Evolutionary conservation across 1,140 invertebrate species (phyloP).

Genomic region (Drosophila eugracilis): DNA sequence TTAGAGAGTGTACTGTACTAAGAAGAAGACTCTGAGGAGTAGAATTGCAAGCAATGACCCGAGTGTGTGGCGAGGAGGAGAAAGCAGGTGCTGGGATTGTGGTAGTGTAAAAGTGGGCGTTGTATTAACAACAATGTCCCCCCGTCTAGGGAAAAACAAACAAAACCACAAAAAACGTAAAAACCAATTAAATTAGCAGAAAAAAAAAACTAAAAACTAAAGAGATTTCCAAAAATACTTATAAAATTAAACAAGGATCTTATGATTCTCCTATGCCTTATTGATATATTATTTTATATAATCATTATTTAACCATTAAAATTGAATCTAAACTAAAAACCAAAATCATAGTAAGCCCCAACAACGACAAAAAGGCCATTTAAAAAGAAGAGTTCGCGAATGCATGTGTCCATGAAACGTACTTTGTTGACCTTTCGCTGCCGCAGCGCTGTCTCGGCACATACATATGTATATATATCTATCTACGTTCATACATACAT

Average conservation of each 20-base stretch:
- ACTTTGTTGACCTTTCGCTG: constrained; percentile 73
- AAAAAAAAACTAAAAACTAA: background rate
- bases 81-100: constrained; percentile 27
- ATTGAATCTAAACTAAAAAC: too few relatives aligned
- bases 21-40: background rate
- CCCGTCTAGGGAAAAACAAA: constrained; percentile 6
- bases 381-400: background rate
- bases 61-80: background rate
- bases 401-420: constrained; percentile 57
- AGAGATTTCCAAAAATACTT: too few relatives aligned
- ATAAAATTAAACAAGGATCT: too few relatives aligned
- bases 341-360: background rate
- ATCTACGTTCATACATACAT: background rate
- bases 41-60: constrained; percentile 39
- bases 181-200: background rate
- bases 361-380: constrained; percentile 7
- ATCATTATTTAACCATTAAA: background rate
- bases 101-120: constrained; percentile 14
- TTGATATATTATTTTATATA: too few relatives aligned
- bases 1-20: background rate
- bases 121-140: constrained; percentile 15
- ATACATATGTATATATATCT: background rate
- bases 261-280: too few relatives aligned
- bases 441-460: constrained; percentile 19
- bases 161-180: constrained; percentile 3